phyloP scores from a whole-genome alignment of 2,113 vertebrate genomes.

The Galbula dea region DNA sequence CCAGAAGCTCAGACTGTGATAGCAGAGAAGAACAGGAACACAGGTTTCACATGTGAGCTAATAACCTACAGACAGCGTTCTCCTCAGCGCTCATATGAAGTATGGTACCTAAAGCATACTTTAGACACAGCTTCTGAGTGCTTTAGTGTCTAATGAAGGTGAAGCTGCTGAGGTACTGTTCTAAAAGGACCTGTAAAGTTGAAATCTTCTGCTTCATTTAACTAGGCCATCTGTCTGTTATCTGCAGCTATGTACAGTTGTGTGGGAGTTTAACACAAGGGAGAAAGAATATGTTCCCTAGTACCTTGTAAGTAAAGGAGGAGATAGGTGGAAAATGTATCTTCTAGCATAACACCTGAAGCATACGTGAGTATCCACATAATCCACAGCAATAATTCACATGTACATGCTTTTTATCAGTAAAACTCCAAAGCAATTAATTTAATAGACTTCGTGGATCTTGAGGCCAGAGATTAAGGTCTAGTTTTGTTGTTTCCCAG shows the following conservation, averaged over 20 bases:
- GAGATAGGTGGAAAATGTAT: neutral
- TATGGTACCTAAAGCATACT: accelerated
- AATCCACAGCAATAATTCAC: neutral
- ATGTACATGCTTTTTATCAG: neutral
- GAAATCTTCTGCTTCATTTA: neutral
- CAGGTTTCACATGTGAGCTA: neutral
- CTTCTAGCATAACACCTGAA: neutral
- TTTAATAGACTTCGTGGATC: neutral
- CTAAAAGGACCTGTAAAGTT: neutral
- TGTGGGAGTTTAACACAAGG: neutral
- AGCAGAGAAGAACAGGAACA: neutral
- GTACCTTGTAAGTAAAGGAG: neutral
- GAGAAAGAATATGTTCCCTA: neutral
- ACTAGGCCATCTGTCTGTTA: neutral
- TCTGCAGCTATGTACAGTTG: neutral
- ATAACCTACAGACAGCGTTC: neutral
- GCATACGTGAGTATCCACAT: neutral
- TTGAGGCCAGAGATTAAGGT: neutral
- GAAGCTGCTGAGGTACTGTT: neutral
- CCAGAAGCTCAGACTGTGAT: neutral
- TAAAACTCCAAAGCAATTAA: neutral
- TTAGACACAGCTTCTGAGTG: neutral
- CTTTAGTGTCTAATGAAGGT: neutral
- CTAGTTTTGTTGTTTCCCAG: neutral
- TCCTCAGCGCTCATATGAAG: neutral